Percentiles rank a stretch among this genome's conserved stretches.
phyloP scores from a whole-genome alignment of 2,888 invertebrate species.

The Eupithecia exiguata region DNA sequence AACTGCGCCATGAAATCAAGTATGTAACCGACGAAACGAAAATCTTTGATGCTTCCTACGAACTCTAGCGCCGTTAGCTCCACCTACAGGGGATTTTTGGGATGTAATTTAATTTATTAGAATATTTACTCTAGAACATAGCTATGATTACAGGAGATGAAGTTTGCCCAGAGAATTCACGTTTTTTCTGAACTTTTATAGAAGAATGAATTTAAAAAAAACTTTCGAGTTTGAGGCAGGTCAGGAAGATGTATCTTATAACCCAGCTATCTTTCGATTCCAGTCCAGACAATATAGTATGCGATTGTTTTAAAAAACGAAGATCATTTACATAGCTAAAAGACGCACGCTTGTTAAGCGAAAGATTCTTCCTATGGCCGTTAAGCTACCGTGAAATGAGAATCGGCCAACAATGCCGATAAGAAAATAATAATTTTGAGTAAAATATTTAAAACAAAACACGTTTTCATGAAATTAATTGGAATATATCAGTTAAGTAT shows the following conservation, averaged over 20 bases:
- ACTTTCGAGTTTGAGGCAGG: neutral
- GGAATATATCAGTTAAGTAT: neutral
- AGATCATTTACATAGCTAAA: neutral
- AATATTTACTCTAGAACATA: no score
- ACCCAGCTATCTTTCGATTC: no score
- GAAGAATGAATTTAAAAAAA: no score
- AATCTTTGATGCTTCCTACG: no score
- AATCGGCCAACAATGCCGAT: slow-evolving; percentile 65
- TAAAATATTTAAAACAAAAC: neutral
- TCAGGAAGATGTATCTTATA: neutral
- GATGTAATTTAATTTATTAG: no score
- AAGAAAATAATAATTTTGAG: slow-evolving; percentile 33
- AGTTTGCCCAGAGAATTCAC: neutral
- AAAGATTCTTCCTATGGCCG: slow-evolving; percentile 47
- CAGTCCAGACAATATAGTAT: no score
- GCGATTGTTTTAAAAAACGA: neutral
- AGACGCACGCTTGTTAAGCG: slow-evolving; percentile 46
- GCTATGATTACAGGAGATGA: no score
- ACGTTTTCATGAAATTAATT: slow-evolving; percentile 1
- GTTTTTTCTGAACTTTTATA: neutral
- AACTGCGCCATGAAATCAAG: no score
- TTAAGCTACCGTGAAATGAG: slow-evolving; percentile 79
- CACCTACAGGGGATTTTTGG: no score
- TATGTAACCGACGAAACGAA: no score
- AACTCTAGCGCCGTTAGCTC: no score